Evolutionary conservation across 2,797 vertebrate genomes (phyloP).

Genomic region (Sarcophilus harrisii): DNA sequence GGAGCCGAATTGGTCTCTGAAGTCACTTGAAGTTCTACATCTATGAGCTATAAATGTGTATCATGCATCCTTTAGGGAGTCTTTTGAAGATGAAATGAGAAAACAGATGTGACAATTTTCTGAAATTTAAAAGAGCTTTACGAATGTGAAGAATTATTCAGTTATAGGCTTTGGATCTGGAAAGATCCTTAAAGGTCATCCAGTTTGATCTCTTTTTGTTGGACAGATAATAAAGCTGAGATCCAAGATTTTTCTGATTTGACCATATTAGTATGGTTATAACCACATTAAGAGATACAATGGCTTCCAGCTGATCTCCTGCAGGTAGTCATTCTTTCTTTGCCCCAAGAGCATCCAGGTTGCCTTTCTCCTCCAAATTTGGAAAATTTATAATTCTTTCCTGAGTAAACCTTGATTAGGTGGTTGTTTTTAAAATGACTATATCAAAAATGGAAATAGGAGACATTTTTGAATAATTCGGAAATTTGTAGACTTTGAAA

Average conservation of each 20-base stretch:
- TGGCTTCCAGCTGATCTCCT: not conserved
- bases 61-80: not conserved
- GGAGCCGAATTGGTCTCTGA: not conserved
- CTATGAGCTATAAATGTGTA: not conserved
- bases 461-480: not conserved
- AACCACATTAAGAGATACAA: not conserved
- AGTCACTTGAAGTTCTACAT: not conserved
- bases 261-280: not conserved
- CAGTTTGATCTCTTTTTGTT: not conserved
- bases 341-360: not conserved
- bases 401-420: not conserved
- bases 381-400: not conserved
- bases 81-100: not conserved
- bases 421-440: not conserved
- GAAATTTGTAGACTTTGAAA: not conserved
- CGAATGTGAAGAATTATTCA: not conserved
- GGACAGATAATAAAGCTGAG: not conserved
- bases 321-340: not conserved
- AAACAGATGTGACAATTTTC: not conserved
- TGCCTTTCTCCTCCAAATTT: not conserved
- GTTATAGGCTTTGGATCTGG: not conserved
- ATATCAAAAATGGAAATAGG: not conserved
- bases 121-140: not conserved
- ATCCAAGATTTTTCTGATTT: not conserved
- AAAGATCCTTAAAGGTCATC: not conserved